Conservation (phyloP, 2,797 vertebrate genomes). For the Masticophis lateralis region DNA sequence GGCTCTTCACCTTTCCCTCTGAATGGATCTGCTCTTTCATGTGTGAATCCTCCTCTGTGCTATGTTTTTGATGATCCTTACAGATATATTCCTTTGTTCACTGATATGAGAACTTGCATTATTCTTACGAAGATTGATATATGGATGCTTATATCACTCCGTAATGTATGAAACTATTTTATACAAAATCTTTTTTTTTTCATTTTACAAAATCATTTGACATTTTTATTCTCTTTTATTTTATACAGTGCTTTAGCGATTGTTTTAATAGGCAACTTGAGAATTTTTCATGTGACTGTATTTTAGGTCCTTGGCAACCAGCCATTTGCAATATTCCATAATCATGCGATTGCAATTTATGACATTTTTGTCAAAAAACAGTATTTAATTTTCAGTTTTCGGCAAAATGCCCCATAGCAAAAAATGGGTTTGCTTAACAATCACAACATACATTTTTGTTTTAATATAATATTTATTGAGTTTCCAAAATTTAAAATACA, state of each 20-base stretch:
- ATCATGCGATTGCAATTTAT: not conserved
- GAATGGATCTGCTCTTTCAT: not conserved
- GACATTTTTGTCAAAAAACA: not conserved
- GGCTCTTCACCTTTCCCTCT: not conserved
- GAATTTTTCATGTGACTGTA: not conserved
- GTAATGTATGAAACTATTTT: not conserved
- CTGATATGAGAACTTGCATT: not conserved
- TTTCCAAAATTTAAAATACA: too few species aligned
- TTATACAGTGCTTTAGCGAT: not conserved
- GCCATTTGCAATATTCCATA: not conserved
- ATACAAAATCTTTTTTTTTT: not conserved
- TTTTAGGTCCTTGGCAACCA: not conserved
- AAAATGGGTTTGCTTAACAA: not conserved
- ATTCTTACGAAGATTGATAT: not conserved
- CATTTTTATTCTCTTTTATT: not conserved
- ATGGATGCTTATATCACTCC: not conserved
- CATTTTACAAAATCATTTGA: not conserved
- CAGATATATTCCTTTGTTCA: not conserved
- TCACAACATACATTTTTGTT: not conserved
- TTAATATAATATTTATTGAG: too few species aligned
- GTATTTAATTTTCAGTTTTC: not conserved
- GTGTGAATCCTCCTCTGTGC: not conserved
- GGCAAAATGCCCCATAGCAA: not conserved
- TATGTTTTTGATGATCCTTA: not conserved
- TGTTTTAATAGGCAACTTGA: not conserved